These are phyloP conservation scores for Heliopora coerulea DNA, from an alignment of 92 coral and sea anemone species.

Conservation along the genomic window DNA sequence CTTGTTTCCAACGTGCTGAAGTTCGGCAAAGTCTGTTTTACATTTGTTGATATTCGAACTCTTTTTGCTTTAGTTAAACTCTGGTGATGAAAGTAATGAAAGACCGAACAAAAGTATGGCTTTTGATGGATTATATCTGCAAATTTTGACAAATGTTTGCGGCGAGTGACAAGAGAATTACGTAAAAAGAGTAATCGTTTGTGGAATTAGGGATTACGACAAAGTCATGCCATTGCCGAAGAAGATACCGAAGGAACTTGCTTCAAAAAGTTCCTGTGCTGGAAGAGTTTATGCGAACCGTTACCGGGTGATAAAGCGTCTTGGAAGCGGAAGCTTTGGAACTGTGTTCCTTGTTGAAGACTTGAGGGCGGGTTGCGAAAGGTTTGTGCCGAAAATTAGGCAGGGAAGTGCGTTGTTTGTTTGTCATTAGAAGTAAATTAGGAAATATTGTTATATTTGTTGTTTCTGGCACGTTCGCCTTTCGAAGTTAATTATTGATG, in stretches of 20 bases:
- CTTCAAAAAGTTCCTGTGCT: constrained; percentile 59
- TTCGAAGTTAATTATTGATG: background rate
- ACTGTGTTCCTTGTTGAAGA: constrained; percentile 91
- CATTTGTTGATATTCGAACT: background rate
- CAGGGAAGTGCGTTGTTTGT: background rate
- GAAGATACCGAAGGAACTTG: constrained; percentile 77
- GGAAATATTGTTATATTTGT: background rate
- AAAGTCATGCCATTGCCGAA: constrained; percentile 84
- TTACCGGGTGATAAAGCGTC: constrained; percentile 68
- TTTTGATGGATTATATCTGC: background rate
- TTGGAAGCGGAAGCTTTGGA: constrained; percentile 93
- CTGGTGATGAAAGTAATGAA: background rate
- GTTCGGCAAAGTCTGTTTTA: background rate
- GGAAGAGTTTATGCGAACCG: constrained; percentile 88
- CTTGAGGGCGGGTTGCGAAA: constrained; percentile 58
- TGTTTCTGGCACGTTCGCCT: background rate
- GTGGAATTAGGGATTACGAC: background rate
- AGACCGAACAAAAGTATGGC: background rate
- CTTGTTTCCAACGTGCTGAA: background rate
- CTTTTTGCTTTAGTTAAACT: background rate
- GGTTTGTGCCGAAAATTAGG: constrained; percentile 42
- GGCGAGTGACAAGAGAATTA: background rate
- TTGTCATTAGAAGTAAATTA: background rate
- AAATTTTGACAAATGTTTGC: background rate
- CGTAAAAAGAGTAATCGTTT: background rate